Conservation (phyloP, 2,113 vertebrate genomes). For the Anolis sagrei region DNA sequence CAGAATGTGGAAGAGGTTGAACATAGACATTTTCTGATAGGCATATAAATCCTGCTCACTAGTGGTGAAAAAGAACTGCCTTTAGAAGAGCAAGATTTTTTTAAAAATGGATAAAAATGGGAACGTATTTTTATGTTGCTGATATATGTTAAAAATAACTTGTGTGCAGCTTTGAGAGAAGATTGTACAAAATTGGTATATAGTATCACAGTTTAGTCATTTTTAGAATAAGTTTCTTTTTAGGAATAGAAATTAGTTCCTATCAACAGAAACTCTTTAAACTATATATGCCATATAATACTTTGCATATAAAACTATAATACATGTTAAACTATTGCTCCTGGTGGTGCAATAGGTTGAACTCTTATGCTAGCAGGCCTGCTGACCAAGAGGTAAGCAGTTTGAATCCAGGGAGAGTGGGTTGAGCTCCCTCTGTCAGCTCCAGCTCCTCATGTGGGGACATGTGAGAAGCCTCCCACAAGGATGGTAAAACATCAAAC, state of each 20-base stretch:
- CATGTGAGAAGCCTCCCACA: no score
- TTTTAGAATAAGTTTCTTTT: conserved; percentile 34
- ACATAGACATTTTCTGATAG: conserved; percentile 38
- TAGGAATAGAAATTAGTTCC: conserved; percentile 23
- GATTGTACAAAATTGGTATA: not conserved
- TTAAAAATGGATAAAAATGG: not conserved
- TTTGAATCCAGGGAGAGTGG: no score
- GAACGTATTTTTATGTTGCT: not conserved
- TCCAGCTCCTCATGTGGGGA: no score
- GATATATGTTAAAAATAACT: not conserved
- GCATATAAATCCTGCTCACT: not conserved
- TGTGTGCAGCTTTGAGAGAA: not conserved
- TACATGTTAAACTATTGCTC: no score
- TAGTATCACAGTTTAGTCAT: conserved; percentile 11
- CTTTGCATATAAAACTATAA: no score
- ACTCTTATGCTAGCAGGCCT: no score
- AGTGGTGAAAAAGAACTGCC: not conserved
- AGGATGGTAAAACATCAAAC: no score
- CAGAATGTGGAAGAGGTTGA: conserved; percentile 33
- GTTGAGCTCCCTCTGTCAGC: no score
- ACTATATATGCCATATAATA: not conserved
- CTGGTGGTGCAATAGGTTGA: no score
- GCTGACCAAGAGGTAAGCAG: no score
- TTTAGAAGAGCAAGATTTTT: not conserved
- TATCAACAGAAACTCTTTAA: conserved; percentile 28